Conservation (phyloP, 2,113 vertebrate genomes). For the Ibidorhyncha struthersii region DNA sequence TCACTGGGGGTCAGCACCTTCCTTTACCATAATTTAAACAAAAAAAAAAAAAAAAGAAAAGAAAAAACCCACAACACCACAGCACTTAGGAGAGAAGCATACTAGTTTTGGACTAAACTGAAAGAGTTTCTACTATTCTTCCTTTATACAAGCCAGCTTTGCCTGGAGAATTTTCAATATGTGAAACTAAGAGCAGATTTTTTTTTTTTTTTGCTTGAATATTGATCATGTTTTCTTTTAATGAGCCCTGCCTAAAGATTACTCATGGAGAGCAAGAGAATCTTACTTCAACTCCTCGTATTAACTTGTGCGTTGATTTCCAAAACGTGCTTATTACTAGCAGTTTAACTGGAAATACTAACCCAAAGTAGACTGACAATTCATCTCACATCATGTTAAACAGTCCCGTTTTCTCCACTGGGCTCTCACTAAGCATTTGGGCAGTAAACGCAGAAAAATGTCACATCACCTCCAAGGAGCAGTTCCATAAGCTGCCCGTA, state of each 20-base stretch:
- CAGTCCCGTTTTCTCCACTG: neutral
- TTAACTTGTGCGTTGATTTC: neutral
- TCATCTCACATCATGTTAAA: neutral
- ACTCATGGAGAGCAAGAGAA: neutral
- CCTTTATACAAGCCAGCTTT: neutral
- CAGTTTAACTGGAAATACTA: neutral
- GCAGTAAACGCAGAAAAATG: neutral
- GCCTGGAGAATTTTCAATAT: neutral
- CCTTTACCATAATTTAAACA: neutral
- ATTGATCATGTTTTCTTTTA: neutral
- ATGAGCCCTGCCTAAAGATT: neutral
- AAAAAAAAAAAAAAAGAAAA: neutral
- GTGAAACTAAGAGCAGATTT: neutral
- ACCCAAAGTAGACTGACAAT: neutral
- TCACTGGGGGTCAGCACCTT: neutral
- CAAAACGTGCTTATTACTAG: neutral
- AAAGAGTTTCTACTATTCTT: neutral
- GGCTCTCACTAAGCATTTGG: neutral
- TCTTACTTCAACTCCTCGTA: neutral
- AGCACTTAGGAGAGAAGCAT: neutral
- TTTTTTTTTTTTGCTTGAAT: neutral
- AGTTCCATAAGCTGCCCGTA: neutral
- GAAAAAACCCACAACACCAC: neutral
- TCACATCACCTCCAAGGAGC: neutral
- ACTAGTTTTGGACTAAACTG: neutral